Percentiles rank a stretch among this genome's conserved stretches.
Evolutionary conservation across 2,113 vertebrate species (phyloP).

Genomic region (Sylvilagus bachmani): DNA sequence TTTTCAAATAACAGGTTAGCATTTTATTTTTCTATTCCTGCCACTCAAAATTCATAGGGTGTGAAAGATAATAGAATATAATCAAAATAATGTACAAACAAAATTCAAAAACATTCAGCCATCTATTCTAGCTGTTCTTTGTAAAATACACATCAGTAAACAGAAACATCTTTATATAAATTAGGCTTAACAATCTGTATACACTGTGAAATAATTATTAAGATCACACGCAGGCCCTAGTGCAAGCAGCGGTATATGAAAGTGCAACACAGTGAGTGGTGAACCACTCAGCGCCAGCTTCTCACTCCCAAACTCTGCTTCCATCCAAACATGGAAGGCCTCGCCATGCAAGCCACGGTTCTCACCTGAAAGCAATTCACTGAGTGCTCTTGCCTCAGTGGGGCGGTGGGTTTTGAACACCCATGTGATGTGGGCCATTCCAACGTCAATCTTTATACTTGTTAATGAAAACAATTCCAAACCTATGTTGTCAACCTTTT

Average conservation of each 20-base stretch:
- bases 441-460: background rate
- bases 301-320: background rate
- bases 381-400: background rate
- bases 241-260: slow-evolving; percentile 73
- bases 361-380: background rate
- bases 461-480: background rate
- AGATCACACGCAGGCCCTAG: slow-evolving; percentile 64
- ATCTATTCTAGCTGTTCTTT: slow-evolving; percentile 76
- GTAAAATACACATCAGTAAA: slow-evolving; percentile 77
- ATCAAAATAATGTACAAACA: slow-evolving; percentile 71
- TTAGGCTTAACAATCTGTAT: slow-evolving; percentile 78
- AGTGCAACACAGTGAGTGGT: slow-evolving; percentile 71
- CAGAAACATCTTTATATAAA: slow-evolving; percentile 82
- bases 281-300: background rate
- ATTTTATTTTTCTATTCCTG: slow-evolving; percentile 80
- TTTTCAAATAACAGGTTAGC: slow-evolving; percentile 66
- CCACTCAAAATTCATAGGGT: slow-evolving; percentile 40
- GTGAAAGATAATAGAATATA: slow-evolving; percentile 53
- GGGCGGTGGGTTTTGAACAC: background rate
- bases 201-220: slow-evolving; percentile 75
- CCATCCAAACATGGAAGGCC: slow-evolving; percentile 1
- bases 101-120: slow-evolving; percentile 72
- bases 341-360: background rate
- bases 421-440: background rate
- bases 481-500: background rate